Evolutionary conservation across 1,140 invertebrate genomes (phyloP), one percentile per base, ranked within the genome.

Genomic region (Chelonus insularis): DNA sequence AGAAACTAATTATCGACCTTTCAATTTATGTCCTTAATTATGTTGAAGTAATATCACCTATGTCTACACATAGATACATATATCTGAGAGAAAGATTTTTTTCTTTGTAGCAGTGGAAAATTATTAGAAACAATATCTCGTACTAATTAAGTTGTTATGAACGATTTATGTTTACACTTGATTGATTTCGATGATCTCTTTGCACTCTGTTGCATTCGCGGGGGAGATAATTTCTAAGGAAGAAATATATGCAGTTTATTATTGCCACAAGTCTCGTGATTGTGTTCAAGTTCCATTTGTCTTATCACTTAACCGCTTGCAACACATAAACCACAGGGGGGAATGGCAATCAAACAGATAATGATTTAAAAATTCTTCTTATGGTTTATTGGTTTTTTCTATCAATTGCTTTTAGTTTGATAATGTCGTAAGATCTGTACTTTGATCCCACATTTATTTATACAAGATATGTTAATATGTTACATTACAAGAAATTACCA

Each of bases 331-430:
- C 55, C 72, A 73, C 74, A 63, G 69, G 74, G 72, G 76, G 74
- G 75, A 71, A 72, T 65, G 54, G 69, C 64, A 76, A 78, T 78
- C 76, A 77, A 64, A 57, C 50, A 47, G 66, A 69, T 74, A 75
- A 67, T 65, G 69, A 71, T 73, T 72, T 61, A 65, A 34, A 9
- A 4, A 34, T 9, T 34, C 29, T 34, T 34, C n/a, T n/a, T n/a
- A 9, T 9, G 29, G 12, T 41, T 18, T n/a, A 20, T 47, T 47
- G 43, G 14, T 14, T 7, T 43, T 16, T 43, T 6, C 12, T 43
- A 11, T 6, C 11, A 43, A 4, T 43, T n/a, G 5, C 14, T 43
- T 43, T n/a, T n/a, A n/a, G n/a, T n/a, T n/a, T n/a, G n/a, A n/a
- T n/a, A n/a, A n/a, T n/a, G n/a, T n/a, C n/a, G n/a, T n/a, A n/a